Percentiles rank a stretch among this genome's conserved stretches.
Conservation (phyloP, 1,140 invertebrate genomes). For the Apocrypta bakeri region DNA sequence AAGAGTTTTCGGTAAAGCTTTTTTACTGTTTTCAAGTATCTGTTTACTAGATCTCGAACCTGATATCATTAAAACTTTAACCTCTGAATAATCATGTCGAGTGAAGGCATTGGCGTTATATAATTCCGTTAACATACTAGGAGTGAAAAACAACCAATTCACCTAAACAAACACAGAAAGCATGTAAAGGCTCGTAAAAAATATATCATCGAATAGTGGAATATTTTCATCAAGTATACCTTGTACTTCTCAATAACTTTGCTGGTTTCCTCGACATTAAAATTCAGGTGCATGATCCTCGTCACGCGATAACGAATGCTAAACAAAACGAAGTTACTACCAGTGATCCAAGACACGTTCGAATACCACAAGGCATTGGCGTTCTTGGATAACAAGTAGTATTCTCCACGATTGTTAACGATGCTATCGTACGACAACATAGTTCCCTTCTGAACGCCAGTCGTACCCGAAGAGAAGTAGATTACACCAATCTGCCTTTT, state of each 20-base stretch:
- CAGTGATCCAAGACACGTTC: constrained; percentile 29
- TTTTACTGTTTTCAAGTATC: background rate
- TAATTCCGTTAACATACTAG: background rate
- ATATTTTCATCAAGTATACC: constrained; percentile 13
- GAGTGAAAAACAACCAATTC: background rate
- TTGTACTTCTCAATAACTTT: constrained; percentile 48
- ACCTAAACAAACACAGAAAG: background rate
- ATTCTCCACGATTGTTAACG: background rate
- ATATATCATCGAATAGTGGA: background rate
- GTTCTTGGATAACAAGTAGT: background rate
- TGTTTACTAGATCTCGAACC: background rate
- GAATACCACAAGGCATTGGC: constrained; percentile 29
- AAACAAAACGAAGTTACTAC: background rate
- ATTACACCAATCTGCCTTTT: constrained; percentile 12
- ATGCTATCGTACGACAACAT: constrained; percentile 1
- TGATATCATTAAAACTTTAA: background rate
- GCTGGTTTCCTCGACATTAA: constrained; percentile 31
- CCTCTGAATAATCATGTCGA: constrained; percentile 6
- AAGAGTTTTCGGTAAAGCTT: background rate
- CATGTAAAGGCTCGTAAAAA: no score
- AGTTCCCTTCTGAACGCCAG: constrained; percentile 14
- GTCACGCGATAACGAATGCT: background rate
- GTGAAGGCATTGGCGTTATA: background rate
- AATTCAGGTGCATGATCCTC: constrained; percentile 19
- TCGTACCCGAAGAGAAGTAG: constrained; percentile 43